Conservation (phyloP, 2,797 vertebrate species). For the Halcyon smyrnensis region DNA sequence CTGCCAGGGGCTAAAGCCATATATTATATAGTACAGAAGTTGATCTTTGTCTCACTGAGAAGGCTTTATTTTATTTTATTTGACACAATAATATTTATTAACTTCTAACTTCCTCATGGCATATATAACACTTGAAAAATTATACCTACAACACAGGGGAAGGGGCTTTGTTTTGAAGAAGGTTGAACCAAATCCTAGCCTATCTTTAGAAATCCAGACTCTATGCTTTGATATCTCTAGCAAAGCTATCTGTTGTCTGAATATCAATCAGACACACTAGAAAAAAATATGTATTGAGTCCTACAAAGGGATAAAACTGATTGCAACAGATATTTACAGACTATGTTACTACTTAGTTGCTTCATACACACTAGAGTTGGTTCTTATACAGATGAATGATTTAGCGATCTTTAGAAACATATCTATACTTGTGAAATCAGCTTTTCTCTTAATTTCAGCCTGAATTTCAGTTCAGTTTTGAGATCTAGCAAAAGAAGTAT, state of each 20-base stretch:
- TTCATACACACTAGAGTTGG: neutral
- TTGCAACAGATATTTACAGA: neutral
- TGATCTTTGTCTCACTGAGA: constrained; percentile 34
- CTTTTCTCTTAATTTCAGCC: neutral
- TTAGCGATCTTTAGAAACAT: neutral
- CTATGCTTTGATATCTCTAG: neutral
- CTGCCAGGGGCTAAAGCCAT: constrained; percentile 23
- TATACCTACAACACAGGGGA: neutral
- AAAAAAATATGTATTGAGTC: neutral
- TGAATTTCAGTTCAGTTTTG: neutral
- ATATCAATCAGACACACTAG: neutral
- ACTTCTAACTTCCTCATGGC: neutral
- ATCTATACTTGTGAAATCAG: neutral
- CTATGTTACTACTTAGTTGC: neutral
- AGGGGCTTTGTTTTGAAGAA: neutral
- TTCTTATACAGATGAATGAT: neutral
- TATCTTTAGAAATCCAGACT: neutral
- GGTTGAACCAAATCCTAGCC: neutral
- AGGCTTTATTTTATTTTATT: constrained; percentile 44
- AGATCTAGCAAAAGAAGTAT: neutral
- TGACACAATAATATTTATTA: constrained; percentile 31
- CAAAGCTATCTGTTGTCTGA: neutral
- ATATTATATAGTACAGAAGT: neutral
- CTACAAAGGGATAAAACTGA: neutral
- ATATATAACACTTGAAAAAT: constrained; percentile 29